Base-by-base conservation (phyloP, 2,797 vertebrate species). In the Holocentrus rufus region DNA sequence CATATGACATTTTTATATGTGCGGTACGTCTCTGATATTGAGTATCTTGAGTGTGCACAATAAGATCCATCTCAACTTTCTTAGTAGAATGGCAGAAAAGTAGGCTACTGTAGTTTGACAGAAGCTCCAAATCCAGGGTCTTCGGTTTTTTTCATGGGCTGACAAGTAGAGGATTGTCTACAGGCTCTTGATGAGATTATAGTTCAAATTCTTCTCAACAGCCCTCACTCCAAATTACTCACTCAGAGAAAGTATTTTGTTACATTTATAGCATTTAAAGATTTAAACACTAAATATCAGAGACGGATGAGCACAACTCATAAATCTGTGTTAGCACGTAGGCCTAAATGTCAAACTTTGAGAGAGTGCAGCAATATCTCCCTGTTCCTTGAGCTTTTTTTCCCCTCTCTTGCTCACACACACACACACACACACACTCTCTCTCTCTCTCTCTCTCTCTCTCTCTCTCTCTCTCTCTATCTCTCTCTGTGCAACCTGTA, bases 121-220 rank as follows among this genome's bases (percentile, higher is more conserved):
- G 77, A 69, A 72, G 79, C 79, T 85, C 76, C 74, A 80, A 83
- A 88, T 84, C 70, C 75, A 76, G 55, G 68, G 60, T 27, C 71
- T 88, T 89, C 81, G 59, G 90, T 65, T 64, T 61, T 23, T 86
- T 79, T 79, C 77, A 50, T 55, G 17, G 86, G 85, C 83, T 91
- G 91, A 91, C 87, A 13, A 85, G 87, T 75, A 60, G 85, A 83
- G 89, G 86, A 87, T 90, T 92, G 91, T 89, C 76, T 87, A 79
- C 74, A 71, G 73, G 85, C 79, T 71, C 80, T 83, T 85, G 87
- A 90, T 92, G 91, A 89, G 91, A 93, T 93, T 93, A 90, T 87
- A 88, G 88, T 89, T 90, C 85, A 90, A 79, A 83, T 80, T 90
- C 79, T 82, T 75, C 69, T 42, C 76, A 88, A 87, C 82, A 81